Conservation (phyloP, 2,888 invertebrate genomes). For the Oscheius sp. region DNA sequence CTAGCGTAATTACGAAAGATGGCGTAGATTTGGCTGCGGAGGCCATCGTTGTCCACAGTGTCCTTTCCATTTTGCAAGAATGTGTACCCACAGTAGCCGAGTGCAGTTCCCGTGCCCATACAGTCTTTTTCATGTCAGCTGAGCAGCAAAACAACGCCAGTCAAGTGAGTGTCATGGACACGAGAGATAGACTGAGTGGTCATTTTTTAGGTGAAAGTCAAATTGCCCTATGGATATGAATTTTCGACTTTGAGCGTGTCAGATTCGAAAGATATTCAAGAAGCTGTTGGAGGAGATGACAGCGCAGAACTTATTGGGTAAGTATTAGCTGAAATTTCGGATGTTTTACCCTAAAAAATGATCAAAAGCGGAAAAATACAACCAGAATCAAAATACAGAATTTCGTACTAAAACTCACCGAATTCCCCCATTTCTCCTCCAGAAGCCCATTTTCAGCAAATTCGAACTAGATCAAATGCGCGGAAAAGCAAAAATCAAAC, state of each 20-base stretch:
- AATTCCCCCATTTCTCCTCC: no score
- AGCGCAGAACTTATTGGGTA: constrained; percentile 27
- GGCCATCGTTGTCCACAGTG: constrained; percentile 15
- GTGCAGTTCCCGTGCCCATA: constrained; percentile 10
- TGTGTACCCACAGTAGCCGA: constrained; percentile 15
- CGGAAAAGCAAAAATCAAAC: no score
- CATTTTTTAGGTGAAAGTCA: constrained; percentile 17
- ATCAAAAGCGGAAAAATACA: no score
- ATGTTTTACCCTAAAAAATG: no score
- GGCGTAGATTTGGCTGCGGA: constrained; percentile 24
- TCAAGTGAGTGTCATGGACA: constrained; percentile 7
- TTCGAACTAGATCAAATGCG: no score
- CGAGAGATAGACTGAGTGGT: background rate
- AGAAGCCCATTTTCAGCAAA: no score
- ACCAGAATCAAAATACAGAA: no score
- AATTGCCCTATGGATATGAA: constrained; percentile 33
- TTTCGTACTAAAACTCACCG: no score
- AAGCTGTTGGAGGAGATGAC: constrained; percentile 21
- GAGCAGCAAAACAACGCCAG: constrained; percentile 32
- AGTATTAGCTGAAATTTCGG: no score
- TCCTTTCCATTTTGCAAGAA: constrained; percentile 20
- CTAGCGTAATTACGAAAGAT: constrained; percentile 7
- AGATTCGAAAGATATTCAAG: constrained; percentile 27
- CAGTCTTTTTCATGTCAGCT: constrained; percentile 36
- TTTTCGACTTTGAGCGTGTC: constrained; percentile 19